Evolutionary conservation across 2,888 invertebrate genomes (phyloP).

Genomic region (Latrodectus hesperus): DNA sequence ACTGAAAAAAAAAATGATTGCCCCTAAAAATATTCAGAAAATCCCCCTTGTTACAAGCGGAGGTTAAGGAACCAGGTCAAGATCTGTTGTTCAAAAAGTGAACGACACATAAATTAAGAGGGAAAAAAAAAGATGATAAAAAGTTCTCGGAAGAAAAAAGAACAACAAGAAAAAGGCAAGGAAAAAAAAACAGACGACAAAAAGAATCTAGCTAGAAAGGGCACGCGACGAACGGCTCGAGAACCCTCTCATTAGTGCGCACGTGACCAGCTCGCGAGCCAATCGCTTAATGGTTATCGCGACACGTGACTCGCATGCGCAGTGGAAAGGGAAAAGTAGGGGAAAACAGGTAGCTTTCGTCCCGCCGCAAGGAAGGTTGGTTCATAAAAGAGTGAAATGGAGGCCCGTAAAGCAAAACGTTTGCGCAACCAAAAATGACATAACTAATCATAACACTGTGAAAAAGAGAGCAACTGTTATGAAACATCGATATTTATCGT

Average conservation of each 20-base stretch:
- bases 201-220: slow-evolving; percentile 11
- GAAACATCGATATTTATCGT: no score
- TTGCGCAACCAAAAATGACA: slow-evolving; percentile 25
- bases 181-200: slow-evolving; percentile 1
- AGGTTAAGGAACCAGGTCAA: slow-evolving; percentile 47
- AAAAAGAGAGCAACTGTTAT: no score
- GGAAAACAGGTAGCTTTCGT: background rate
- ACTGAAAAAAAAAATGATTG: background rate
- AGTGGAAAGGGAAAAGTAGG: slow-evolving; percentile 7
- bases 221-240: slow-evolving; percentile 53
- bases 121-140: slow-evolving; percentile 9
- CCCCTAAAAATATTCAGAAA: background rate
- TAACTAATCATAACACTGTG: background rate
- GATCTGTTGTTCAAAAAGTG: slow-evolving; percentile 3
- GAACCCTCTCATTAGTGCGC: slow-evolving; percentile 65
- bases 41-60: background rate
- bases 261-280: slow-evolving; percentile 65
- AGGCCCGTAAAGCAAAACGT: slow-evolving; percentile 14
- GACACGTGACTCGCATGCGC: slow-evolving; percentile 55
- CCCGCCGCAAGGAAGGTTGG: background rate
- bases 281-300: slow-evolving; percentile 65
- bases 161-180: background rate
- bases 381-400: slow-evolving; percentile 1
- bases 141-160: slow-evolving; percentile 2
- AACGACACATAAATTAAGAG: slow-evolving; percentile 42